A percentile compares a stretch with the other conserved stretches of the same genome.
These are phyloP conservation scores for Catharus bicknelli DNA, from an alignment of 2,113 vertebrate genomes.

Conservation along the genomic window DNA sequence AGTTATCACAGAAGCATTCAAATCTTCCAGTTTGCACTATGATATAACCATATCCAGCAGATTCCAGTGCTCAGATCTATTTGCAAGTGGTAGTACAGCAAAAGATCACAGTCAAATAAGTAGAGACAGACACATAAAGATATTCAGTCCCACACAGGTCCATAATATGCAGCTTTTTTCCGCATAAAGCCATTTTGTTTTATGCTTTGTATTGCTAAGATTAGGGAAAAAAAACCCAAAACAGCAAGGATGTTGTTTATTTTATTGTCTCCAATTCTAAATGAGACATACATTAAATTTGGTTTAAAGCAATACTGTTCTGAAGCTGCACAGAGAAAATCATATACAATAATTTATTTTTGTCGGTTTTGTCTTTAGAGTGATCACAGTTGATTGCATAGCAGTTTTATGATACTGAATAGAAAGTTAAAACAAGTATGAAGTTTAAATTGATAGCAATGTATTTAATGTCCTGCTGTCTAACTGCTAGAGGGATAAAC, in stretches of 20 bases:
- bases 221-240: neutral
- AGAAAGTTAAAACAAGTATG: neutral
- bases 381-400: neutral
- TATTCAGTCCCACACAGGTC: neutral
- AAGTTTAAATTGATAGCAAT: constrained; percentile 23
- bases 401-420: neutral
- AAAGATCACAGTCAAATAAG: neutral
- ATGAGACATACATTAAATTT: neutral
- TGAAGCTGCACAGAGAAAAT: neutral
- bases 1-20: neutral
- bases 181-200: neutral
- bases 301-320: neutral
- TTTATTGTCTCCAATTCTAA: constrained; percentile 2
- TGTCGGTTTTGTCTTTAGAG: neutral
- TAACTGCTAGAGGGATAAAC: constrained; percentile 55
- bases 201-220: neutral
- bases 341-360: neutral
- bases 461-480: constrained; percentile 26
- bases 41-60: neutral
- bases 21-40: neutral
- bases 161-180: neutral
- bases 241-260: neutral
- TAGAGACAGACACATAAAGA: neutral
- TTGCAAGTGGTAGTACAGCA: neutral
- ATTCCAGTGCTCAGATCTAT: neutral